A percentile compares a stretch with the other conserved stretches of the same genome.
Conservation (phyloP, 2,113 vertebrate species). For the Piprites chloris region DNA sequence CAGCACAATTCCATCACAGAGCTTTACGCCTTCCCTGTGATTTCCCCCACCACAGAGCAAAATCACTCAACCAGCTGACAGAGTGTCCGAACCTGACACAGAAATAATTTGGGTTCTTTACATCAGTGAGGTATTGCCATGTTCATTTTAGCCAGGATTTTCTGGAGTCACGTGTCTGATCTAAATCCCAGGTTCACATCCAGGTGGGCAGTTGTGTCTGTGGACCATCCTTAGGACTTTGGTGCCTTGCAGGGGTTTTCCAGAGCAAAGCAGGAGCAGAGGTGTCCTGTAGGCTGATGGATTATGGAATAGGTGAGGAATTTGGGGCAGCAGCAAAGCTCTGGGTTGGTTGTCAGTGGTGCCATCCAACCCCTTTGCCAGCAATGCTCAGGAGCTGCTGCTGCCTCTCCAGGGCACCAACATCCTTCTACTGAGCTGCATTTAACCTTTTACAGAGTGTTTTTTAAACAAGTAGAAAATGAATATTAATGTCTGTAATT, state of each 20-base stretch:
- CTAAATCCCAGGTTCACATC: neutral
- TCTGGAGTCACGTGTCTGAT: neutral
- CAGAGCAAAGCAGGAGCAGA: neutral
- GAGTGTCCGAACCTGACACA: neutral
- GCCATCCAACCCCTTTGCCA: neutral
- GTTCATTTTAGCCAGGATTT: neutral
- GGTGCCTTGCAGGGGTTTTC: neutral
- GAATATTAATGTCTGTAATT: neutral
- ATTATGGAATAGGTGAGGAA: slow-evolving; percentile 26
- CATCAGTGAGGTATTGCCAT: neutral
- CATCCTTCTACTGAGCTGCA: neutral
- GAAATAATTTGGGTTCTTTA: neutral
- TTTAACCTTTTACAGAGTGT: neutral
- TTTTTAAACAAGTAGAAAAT: neutral
- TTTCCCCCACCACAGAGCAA: neutral
- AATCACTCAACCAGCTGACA: neutral
- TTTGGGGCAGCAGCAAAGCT: neutral
- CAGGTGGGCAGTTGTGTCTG: neutral
- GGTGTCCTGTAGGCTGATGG: neutral
- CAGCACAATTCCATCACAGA: neutral
- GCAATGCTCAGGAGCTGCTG: neutral
- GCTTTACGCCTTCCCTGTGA: neutral
- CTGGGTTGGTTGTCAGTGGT: neutral
- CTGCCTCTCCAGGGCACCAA: neutral
- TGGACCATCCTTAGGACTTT: fast-evolving